Evolutionary conservation across 2,113 vertebrate genomes (phyloP), one percentile per base, ranked within the genome.

Genomic region (Bos indicus): DNA sequence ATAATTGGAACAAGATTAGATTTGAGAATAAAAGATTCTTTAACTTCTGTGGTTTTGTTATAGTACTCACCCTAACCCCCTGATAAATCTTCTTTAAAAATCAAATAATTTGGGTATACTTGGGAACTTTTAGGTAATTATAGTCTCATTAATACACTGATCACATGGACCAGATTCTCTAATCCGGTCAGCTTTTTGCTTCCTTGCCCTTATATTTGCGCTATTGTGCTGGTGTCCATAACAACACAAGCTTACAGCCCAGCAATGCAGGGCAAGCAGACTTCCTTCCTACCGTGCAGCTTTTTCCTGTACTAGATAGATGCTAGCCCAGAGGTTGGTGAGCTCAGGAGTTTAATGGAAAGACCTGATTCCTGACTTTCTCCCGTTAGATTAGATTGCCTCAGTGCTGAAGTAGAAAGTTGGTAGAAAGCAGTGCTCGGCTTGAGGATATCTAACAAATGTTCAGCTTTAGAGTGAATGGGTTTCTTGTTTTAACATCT

Each of bases 221-320:
- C 83, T 95, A 8, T 94, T 98, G 86, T 96, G 97, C 87, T 97
- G 85, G 96, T 97, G 2, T 82, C 48, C 74, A 84, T 84, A 92
- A 88, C 84, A 98, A 82, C 95, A 96, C 91, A 80, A 88, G 93
- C 21, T 96, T 86, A 81, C 33, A 23, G 93, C 64, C 43, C 95
- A 96, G n/a, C 96, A 97, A 95, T 85, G 74, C 90, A 74, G 86
- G 95, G 36, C 60, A 64, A 46, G 52, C 77, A 90, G 64, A 9
- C 25, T 48, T 90, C 90, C 71, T 94, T 87, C 94, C 92, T 95
- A 17, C 36, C 23, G 19, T 9, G 88, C 74, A 90, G 78, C 43
- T 43, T 57, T 94, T 97, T 95, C n/a, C 77, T 88, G 64, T 57
- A 11, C 56, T 95, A 46, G 59, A 88, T 80, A 48, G 56, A 87